Evolutionary conservation across 1,140 invertebrate genomes (phyloP).

Genomic region (Drosophila chauvacae): DNA sequence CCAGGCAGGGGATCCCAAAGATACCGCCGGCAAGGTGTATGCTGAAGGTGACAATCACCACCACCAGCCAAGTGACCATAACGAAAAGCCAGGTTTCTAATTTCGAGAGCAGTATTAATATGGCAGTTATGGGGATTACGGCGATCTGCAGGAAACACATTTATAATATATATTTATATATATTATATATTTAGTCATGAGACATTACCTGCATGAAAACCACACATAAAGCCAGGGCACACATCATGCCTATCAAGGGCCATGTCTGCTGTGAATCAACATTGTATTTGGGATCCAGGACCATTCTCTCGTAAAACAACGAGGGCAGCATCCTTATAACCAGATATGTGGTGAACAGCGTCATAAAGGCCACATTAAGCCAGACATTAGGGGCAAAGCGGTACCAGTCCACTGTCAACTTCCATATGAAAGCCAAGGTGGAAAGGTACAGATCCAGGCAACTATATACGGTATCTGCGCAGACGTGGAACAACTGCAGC

Average conservation of each 20-base stretch:
- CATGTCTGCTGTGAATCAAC: conserved; percentile 3
- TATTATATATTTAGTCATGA: too few relatives aligned
- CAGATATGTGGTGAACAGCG: conserved; percentile 41
- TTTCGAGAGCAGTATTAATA: conserved; percentile 37
- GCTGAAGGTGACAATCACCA: neutral
- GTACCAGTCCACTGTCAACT: conserved; percentile 24
- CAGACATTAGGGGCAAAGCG: conserved; percentile 21
- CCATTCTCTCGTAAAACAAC: conserved; percentile 47
- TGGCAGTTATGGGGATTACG: conserved; percentile 41
- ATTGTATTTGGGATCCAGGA: conserved; percentile 29
- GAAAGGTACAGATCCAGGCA: conserved; percentile 46
- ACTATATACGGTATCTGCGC: conserved; percentile 35
- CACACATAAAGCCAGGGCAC: conserved; percentile 32
- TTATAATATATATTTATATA: too few relatives aligned
- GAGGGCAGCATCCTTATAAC: conserved; percentile 35
- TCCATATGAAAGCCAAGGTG: conserved; percentile 39
- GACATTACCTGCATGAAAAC: conserved; percentile 44
- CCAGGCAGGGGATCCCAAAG: conserved; percentile 39
- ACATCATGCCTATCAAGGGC: conserved; percentile 51
- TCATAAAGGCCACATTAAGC: conserved; percentile 51
- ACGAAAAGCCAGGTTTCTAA: conserved; percentile 3
- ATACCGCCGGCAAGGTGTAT: neutral
- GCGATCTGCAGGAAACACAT: neutral
- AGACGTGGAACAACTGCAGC: neutral
- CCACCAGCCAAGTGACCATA: conserved; percentile 28